Evolutionary conservation across 2,797 vertebrate genomes (phyloP).

Genomic region (Rhabdophis nuchalis): DNA sequence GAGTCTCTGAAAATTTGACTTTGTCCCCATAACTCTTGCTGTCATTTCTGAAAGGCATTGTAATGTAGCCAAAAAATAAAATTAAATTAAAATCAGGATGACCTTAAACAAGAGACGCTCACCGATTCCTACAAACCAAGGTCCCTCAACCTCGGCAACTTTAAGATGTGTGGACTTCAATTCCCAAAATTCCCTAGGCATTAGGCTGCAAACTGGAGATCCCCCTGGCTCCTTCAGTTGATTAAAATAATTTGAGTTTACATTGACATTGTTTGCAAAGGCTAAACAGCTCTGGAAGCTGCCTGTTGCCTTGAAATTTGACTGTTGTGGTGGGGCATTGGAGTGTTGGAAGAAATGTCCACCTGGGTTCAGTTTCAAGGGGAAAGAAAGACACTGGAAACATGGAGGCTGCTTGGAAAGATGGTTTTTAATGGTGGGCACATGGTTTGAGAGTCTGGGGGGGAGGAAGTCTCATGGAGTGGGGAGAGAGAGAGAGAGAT

Average conservation of each 20-base stretch:
- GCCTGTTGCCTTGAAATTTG: background rate
- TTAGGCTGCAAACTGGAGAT: fast-evolving
- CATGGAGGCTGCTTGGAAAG: too few relatives aligned
- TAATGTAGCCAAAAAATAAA: background rate
- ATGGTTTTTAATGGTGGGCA: too few relatives aligned
- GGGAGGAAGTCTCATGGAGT: too few relatives aligned
- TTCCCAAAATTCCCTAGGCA: background rate
- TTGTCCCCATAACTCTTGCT: slow-evolving; percentile 12
- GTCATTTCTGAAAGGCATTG: slow-evolving; percentile 36
- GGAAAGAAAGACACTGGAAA: too few relatives aligned
- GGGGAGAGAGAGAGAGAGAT: too few relatives aligned
- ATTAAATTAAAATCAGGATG: background rate
- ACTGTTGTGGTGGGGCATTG: too few relatives aligned
- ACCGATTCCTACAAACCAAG: background rate
- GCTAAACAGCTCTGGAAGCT: background rate
- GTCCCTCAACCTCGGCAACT: background rate
- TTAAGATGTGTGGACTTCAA: background rate
- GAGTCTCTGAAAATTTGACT: slow-evolving; percentile 19
- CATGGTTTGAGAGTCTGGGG: too few relatives aligned
- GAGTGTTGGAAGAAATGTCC: background rate
- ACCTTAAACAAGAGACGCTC: background rate
- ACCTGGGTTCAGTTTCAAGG: too few relatives aligned
- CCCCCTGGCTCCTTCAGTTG: background rate
- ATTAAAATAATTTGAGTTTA: background rate
- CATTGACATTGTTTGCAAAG: background rate